Evolutionary conservation across 2,797 vertebrate genomes (phyloP), one percentile per base, ranked within the genome.

Genomic region (Gouania willdenowi): DNA sequence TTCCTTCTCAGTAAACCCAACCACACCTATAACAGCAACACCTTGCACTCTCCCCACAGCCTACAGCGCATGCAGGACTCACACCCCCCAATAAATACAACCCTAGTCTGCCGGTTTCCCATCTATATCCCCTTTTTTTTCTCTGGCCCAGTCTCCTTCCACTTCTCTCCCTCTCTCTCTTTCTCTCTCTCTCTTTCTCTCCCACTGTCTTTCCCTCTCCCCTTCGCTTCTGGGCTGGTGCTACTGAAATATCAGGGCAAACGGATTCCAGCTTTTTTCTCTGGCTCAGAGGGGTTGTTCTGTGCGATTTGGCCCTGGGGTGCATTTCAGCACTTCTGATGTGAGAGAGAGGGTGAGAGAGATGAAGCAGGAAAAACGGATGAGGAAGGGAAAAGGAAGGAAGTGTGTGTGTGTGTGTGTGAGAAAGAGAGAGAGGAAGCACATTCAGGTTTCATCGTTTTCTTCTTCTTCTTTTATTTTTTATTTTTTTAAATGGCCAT

Each of bases 301-400:
- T 82, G 75, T 85, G 83, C 85, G 83, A 88, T 90, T 89, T 88
- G 87, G 88, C 87, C 89, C 88, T 83, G 85, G 87, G 89, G 88
- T 90, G 85, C 86, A 84, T 90, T 90, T 89, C 83, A 88, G 68
- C 64, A 70, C 79, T 81, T 86, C 79, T 81, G 80, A 86, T 84
- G 83, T 83, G 80, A 85, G 81, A 77, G 74, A 80, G 74, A 61
- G 67, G 70, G 67, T 32, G 71, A 71, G 68, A 69, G 56, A 75
- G 66, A 66, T 45, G 62, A 37, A 39, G 23, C 26, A 27, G 43
- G 32, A 65, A 30, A 62, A 39, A 45, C 38, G 58, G 37, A 46
- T n/a, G 48, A 68, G 31, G 59, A 71, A 66, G 46, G 67, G 53
- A 48, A 59, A 47, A 63, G 58, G 64, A 48, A 60, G 50, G 35